Evolutionary conservation across 2,113 vertebrate species (phyloP), one percentile per base, ranked within the genome.

Genomic region (Rostratula benghalensis): DNA sequence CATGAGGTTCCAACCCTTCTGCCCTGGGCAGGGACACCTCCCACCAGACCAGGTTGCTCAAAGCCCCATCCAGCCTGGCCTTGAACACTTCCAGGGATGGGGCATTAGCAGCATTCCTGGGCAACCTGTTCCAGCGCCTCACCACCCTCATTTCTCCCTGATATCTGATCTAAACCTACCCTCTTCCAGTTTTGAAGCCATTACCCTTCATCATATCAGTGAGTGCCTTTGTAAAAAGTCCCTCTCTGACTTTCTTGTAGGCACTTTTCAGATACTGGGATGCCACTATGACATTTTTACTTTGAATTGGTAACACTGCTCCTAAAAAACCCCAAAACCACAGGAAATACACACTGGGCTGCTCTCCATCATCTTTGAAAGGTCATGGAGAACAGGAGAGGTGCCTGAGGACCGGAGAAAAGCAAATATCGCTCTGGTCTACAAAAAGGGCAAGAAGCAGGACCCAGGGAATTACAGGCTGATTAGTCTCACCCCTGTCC

Each of bases 311-410:
- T 64, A 83, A 46, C 28, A 31, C 37, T 69, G 33, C 16, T 76
- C 22, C 13, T 35, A 69, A 69, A n/a, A 39, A 80, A 87, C 39
- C 39, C 39, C 39, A 78, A 25, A 10, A 20, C 18, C 5, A 3
- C 0, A 1, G 10, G 14, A 10, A 19, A 45, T 17, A 45, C 45
- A 45, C 18, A 45, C 18, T 45, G 45, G 45, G 45, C 45, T 8
- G 16, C 18, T 45, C 45, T 45, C 45, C 45, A 45, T 45, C 45
- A 45, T 45, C 45, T 45, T 45, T 45, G 45, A 45, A 45, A 45
- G 16, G 45, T 45, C 45, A 45, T 19, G 45, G 45, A 45, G 45
- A 45, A 45, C 45, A 45, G 45, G 18, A 19, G 45, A 45, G 45
- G 45, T 45, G 45, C 45, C 18, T 19, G 17, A 19, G 45, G 45